Evolutionary conservation across 2,113 vertebrate genomes (phyloP).

Genomic region (Neolamprologus caudopunctatus): DNA sequence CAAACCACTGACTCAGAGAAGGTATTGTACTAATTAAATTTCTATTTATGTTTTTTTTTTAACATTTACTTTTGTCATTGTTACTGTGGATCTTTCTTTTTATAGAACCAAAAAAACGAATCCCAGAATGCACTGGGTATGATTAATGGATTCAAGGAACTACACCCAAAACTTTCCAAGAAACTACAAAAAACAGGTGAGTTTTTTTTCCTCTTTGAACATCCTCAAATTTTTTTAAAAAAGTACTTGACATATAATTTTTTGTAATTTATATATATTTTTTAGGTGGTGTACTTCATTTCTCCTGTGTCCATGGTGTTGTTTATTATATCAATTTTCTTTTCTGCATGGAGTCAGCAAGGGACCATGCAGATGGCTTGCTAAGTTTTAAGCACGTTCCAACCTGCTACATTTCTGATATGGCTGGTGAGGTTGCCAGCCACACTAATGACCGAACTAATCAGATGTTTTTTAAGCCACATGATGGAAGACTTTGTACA

Average conservation of each 20-base stretch:
- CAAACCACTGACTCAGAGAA: neutral
- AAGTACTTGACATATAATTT: neutral
- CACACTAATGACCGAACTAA: neutral
- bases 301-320: neutral
- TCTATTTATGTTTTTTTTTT: accelerated
- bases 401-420: neutral
- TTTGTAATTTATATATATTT: neutral
- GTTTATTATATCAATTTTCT: neutral
- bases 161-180: neutral
- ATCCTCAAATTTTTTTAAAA: neutral
- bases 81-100: neutral
- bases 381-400: neutral
- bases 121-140: neutral
- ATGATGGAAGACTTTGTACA: neutral
- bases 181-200: neutral
- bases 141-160: neutral
- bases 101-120: accelerated
- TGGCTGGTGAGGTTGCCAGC: neutral
- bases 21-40: neutral
- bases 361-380: neutral
- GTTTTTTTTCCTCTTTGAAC: accelerated
- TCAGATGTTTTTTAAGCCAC: neutral
- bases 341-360: neutral
- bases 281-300: neutral
- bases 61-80: neutral